These are phyloP conservation scores for Archaeoteleia sp. DNA, from an alignment of 2,888 invertebrate species.

Conservation along the genomic window DNA sequence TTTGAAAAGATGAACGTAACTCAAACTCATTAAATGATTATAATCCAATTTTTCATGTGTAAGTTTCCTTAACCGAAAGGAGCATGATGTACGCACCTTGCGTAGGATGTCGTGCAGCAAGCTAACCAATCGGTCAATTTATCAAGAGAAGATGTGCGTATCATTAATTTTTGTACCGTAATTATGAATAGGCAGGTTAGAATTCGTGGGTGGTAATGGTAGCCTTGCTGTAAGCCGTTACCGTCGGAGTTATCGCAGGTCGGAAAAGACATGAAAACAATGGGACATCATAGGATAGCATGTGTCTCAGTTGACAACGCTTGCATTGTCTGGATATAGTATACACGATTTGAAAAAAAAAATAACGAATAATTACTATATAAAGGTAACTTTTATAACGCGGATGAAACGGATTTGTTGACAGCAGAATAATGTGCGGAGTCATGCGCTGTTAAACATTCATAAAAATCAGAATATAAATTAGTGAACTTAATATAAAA, in stretches of 20 bases:
- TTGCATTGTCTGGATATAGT: slow-evolving; percentile 14
- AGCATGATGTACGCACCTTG: slow-evolving; percentile 18
- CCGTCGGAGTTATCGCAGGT: slow-evolving; percentile 7
- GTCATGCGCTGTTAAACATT: no score
- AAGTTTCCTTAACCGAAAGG: background rate
- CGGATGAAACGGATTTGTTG: no score
- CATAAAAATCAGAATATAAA: no score
- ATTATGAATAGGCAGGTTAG: slow-evolving; percentile 23
- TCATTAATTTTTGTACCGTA: slow-evolving; percentile 24
- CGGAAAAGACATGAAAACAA: slow-evolving; percentile 9
- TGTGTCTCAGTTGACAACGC: slow-evolving; percentile 28
- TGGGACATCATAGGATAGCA: background rate
- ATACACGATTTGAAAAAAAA: slow-evolving; percentile 20
- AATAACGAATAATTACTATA: no score
- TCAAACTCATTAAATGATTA: no score
- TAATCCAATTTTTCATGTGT: slow-evolving; percentile 9
- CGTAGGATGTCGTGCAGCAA: slow-evolving; percentile 25
- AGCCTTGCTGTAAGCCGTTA: slow-evolving; percentile 31
- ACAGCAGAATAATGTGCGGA: no score
- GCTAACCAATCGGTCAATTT: slow-evolving; percentile 27
- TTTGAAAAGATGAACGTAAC: no score
- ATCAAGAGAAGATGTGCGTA: slow-evolving; percentile 22
- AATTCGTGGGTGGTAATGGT: slow-evolving; percentile 46
- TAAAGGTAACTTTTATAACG: no score
- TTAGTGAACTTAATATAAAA: no score